Base-by-base conservation (phyloP, 2,797 vertebrate genomes). In the Hoplostethus atlanticus region DNA sequence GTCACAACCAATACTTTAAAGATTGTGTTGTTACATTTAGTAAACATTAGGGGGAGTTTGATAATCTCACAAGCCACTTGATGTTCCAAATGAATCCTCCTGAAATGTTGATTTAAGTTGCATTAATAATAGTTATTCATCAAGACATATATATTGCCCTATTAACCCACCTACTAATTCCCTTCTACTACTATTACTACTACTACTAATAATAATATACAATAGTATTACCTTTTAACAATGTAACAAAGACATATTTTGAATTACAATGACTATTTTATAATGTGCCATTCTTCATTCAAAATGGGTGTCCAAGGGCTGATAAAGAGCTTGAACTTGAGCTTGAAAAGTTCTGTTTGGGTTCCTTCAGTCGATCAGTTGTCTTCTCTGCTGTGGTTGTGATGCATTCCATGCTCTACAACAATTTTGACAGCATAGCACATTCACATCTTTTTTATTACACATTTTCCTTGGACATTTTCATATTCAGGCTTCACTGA, bases 1-100 rank as follows among this genome's bases (percentile, higher is more conserved):
- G 69, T 70, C 84, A 81, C 54, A 60, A 61, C 34, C 48, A 73
- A 51, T 55, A 59, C 73, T 64, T 4, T 68, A 73, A 56, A 28
- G 28, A 28, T 28, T 28, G 28, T 28, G 25, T 71, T 55, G 36
- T 50, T 4, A 69, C 36, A 28, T 28, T 28, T 28, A 28, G 28
- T 28, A 28, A 53, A 25, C 65, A 57, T 47, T 21, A 30, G 34
- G 64, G 51, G 48, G 67, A 42, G 40, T 78, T 54, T 38, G 44
- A 54, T 56, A 25, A 38, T 75, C 66, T 38, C 72, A 77, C 21
- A 72, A 80, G 60, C 6, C 6, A 21, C 30, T 46, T 68, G 56
- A 59, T 55, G 40, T 42, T 53, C 48, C 36, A 80, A 70, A 68
- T 54, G 34, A 38, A 54, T 28, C 28, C 28, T 28, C 28, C 3